Conservation (phyloP, 1,140 invertebrate species). For the Fopius arisanus region DNA sequence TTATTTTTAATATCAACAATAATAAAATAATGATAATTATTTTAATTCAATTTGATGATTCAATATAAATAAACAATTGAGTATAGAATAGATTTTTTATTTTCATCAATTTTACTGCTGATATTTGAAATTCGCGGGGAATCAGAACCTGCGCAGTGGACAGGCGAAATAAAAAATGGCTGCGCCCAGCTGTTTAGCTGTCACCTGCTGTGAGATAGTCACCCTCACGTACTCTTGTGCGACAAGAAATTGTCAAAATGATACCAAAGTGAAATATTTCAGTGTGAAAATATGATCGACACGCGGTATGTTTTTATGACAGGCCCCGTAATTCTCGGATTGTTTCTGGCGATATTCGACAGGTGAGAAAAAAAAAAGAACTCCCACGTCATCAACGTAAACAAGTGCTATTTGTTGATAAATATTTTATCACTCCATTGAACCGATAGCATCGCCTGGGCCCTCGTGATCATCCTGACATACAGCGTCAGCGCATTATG, state of each 20-base stretch:
- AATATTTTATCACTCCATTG: not conserved
- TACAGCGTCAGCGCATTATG: slow-evolving; percentile 47
- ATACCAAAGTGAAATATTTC: not conserved
- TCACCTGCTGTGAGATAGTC: not conserved
- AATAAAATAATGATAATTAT: too few species aligned
- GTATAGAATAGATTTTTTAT: too few species aligned
- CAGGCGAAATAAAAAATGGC: too few species aligned
- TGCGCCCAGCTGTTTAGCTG: too few species aligned
- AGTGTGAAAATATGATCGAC: not conserved
- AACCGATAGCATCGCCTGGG: slow-evolving; percentile 47
- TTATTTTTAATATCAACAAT: too few species aligned
- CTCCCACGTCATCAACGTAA: not conserved
- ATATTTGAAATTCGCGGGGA: too few species aligned
- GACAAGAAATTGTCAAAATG: not conserved
- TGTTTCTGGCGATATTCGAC: slow-evolving; percentile 41
- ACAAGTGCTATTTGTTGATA: not conserved
- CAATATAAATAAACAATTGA: too few species aligned
- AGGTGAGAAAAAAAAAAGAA: slow-evolving; percentile 40
- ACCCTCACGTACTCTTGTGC: not conserved
- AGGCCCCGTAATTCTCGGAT: slow-evolving; percentile 10
- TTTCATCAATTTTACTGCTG: too few species aligned
- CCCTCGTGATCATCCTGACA: slow-evolving; percentile 37
- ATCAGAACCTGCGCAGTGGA: too few species aligned
- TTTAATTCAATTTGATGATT: too few species aligned
- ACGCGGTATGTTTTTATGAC: not conserved